These are phyloP conservation scores for Cabera pusaria DNA, from an alignment of 2,888 invertebrate genomes.

Conservation along the genomic window DNA sequence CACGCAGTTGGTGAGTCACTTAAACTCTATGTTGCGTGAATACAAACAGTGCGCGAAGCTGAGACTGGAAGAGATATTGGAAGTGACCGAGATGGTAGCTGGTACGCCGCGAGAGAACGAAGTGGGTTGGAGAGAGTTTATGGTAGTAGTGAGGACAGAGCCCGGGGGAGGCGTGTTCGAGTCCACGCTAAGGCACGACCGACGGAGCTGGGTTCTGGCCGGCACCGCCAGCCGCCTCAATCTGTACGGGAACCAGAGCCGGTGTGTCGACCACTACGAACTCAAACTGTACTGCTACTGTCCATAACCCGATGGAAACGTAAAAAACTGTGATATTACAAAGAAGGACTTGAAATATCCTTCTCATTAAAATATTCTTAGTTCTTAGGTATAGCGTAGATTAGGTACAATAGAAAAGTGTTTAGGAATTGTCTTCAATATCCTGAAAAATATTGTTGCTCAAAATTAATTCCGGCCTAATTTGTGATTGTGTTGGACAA, in stretches of 20 bases:
- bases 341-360: constrained; percentile 9
- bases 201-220: constrained; percentile 71
- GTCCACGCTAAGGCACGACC: constrained; percentile 85
- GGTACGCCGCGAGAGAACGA: constrained; percentile 58
- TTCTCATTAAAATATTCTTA: background rate
- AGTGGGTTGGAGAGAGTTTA: constrained; percentile 83
- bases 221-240: constrained; percentile 91
- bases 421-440: background rate
- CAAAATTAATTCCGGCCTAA: too few species aligned
- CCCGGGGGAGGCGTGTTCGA: constrained; percentile 91
- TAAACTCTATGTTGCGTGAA: constrained; percentile 85
- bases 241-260: constrained; percentile 91
- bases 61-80: constrained; percentile 83
- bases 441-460: too few species aligned
- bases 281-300: constrained; percentile 92
- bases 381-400: too few species aligned
- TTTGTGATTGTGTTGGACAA: too few species aligned
- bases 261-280: constrained; percentile 88
- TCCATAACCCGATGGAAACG: constrained; percentile 28
- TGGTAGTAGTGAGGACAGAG: constrained; percentile 84
- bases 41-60: constrained; percentile 87
- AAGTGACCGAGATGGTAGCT: constrained; percentile 85
- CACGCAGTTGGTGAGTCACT: constrained; percentile 82
- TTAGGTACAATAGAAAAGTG: too few species aligned
- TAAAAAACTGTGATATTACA: constrained; percentile 45